A percentile compares a stretch with the other conserved stretches of the same genome.
Conservation (phyloP, 2,888 invertebrate genomes). For the Drosophila greeni region DNA sequence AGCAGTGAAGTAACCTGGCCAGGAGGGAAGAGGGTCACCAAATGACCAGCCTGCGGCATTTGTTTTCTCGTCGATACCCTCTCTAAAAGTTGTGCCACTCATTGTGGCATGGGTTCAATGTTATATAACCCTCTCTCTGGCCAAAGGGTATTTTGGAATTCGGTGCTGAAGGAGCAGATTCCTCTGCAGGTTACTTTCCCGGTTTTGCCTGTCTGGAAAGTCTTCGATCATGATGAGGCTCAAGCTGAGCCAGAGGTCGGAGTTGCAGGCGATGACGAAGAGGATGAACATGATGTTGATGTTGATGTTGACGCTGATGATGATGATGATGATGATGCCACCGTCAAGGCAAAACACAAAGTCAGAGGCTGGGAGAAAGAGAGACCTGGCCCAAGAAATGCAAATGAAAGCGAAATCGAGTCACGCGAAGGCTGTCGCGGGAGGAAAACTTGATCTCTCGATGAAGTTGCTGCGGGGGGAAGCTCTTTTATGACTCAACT, state of each 20-base stretch:
- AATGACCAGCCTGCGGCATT: conserved; percentile 5
- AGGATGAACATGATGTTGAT: background rate
- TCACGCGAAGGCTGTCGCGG: conserved; percentile 48
- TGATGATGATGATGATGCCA: conserved; percentile 5
- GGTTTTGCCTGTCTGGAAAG: conserved; percentile 20
- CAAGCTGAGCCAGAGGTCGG: background rate
- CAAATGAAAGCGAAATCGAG: conserved; percentile 71
- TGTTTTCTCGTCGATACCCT: conserved; percentile 4
- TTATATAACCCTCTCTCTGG: background rate
- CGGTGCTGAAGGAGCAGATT: conserved; percentile 13
- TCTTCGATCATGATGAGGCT: conserved; percentile 17
- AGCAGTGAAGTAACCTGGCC: conserved; percentile 46
- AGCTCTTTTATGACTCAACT: conserved; percentile 53
- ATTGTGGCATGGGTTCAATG: background rate
- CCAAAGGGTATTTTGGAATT: background rate
- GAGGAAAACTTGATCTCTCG: conserved; percentile 42
- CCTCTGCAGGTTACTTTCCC: conserved; percentile 20
- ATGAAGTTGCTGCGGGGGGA: conserved; percentile 4
- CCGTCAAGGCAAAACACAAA: conserved; percentile 14
- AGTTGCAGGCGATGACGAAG: conserved; percentile 2
- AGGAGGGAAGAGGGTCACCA: conserved; percentile 33
- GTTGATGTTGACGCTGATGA: background rate
- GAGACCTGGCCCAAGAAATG: conserved; percentile 41
- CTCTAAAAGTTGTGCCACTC: background rate
- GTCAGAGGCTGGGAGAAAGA: conserved; percentile 32